Percentiles rank a stretch among this genome's conserved stretches.
phyloP scores from a whole-genome alignment of 2,888 invertebrate genomes.

The Drosophila kokeensis region DNA sequence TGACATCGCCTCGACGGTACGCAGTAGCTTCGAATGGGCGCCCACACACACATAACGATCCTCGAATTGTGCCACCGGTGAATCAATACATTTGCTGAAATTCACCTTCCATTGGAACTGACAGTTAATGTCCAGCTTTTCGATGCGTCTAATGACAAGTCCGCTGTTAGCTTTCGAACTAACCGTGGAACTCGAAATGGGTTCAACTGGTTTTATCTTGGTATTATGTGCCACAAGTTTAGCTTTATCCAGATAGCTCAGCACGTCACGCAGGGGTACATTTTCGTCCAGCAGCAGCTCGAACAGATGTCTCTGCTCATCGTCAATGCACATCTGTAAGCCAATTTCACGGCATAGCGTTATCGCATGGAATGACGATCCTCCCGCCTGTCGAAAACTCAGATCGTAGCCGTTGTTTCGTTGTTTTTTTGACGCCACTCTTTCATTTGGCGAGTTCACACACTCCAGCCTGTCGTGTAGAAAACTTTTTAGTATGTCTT shows the following conservation, averaged over 20 bases:
- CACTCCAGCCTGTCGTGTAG: conserved; percentile 83
- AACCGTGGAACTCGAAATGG: not conserved
- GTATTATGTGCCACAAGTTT: conserved; percentile 59
- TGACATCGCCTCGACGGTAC: conserved; percentile 86
- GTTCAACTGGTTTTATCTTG: conserved; percentile 60
- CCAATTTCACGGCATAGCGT: conserved; percentile 76
- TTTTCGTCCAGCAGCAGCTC: conserved; percentile 72
- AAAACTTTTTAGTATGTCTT: conserved; percentile 86
- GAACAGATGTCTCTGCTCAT: conserved; percentile 71
- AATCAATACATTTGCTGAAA: conserved; percentile 92
- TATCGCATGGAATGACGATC: conserved; percentile 82
- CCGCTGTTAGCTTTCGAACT: conserved; percentile 7
- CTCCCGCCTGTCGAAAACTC: conserved; percentile 75
- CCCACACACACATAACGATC: conserved; percentile 87
- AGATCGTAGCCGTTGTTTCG: conserved; percentile 45
- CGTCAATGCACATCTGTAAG: conserved; percentile 56
- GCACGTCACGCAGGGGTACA: conserved; percentile 55
- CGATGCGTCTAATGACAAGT: conserved; percentile 55
- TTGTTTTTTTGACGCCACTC: conserved; percentile 31
- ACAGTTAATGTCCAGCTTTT: conserved; percentile 40
- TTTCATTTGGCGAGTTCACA: conserved; percentile 25
- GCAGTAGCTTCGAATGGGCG: conserved; percentile 91
- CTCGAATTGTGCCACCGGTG: conserved; percentile 88
- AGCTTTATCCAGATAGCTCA: conserved; percentile 57
- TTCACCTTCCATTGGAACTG: conserved; percentile 71